phyloP scores from a whole-genome alignment of 2,888 invertebrate species.

The Cremastinae sp. region DNA sequence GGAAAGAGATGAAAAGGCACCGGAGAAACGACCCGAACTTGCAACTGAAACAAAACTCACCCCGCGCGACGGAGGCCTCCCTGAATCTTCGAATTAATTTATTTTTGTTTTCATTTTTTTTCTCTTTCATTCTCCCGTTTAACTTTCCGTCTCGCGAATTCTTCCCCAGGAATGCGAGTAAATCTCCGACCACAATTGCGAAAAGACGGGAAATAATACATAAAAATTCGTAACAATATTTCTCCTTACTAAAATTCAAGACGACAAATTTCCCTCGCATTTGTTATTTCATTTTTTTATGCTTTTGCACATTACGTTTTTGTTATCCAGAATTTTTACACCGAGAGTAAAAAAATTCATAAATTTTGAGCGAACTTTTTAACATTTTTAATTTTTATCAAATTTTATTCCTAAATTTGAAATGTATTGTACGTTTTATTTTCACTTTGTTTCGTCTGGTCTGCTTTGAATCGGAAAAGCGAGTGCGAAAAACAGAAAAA shows the following conservation, averaged over 20 bases:
- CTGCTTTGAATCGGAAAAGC: slow-evolving; percentile 2
- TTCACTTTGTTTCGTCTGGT: slow-evolving; percentile 49
- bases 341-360: too few species aligned
- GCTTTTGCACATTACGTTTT: too few species aligned
- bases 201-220: slow-evolving; percentile 19
- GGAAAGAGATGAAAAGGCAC: slow-evolving; percentile 55
- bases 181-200: slow-evolving; percentile 43
- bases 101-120: slow-evolving; percentile 26
- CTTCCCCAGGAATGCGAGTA: slow-evolving; percentile 11
- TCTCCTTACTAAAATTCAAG: too few species aligned
- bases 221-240: too few species aligned
- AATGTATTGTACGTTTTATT: slow-evolving; percentile 9
- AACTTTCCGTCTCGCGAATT: background rate
- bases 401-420: too few species aligned
- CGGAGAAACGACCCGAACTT: slow-evolving; percentile 48
- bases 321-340: too few species aligned
- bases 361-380: too few species aligned
- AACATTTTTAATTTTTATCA: too few species aligned
- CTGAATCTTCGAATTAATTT: slow-evolving; percentile 26
- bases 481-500: background rate
- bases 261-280: too few species aligned
- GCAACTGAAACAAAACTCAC: slow-evolving; percentile 58
- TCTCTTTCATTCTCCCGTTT: slow-evolving; percentile 4
- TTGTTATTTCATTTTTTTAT: too few species aligned
- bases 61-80: slow-evolving; percentile 9